Percentiles rank a stretch among this genome's conserved stretches.
Evolutionary conservation across 2,113 vertebrate genomes (phyloP).

Genomic region (Calidris pygmaea): DNA sequence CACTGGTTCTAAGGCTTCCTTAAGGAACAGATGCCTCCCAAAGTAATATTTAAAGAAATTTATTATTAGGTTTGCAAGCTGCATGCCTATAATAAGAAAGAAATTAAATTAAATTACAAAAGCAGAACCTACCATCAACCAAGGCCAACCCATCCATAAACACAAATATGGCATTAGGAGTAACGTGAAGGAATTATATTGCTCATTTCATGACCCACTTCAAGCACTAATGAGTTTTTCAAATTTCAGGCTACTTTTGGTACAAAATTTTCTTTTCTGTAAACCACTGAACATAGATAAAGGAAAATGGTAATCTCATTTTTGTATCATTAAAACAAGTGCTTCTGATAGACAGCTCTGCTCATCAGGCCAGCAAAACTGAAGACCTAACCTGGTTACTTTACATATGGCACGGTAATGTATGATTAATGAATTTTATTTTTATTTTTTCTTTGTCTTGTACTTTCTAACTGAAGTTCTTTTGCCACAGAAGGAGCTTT

Average conservation of each 20-base stretch:
- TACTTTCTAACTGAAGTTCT: not conserved
- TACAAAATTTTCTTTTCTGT: not conserved
- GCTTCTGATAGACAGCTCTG: not conserved
- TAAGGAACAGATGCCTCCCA: conserved; percentile 2
- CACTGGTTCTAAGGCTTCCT: not conserved
- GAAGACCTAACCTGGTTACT: not conserved
- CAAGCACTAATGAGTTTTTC: not conserved
- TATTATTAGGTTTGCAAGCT: conserved; percentile 39
- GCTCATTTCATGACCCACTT: not conserved
- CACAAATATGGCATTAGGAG: not conserved
- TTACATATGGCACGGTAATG: not conserved
- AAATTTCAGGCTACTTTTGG: not conserved
- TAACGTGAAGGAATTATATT: not conserved
- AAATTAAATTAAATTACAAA: conserved; percentile 13
- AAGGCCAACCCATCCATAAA: not conserved
- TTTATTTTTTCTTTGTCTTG: not conserved
- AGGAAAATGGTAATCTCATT: not conserved
- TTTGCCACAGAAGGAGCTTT: not conserved
- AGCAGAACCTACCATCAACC: not conserved
- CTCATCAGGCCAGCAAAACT: not conserved
- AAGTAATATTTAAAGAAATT: not conserved
- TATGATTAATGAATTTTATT: not conserved
- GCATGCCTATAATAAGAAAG: not conserved
- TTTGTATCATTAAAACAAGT: not conserved
- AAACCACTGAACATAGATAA: not conserved